Evolutionary conservation across 2,113 vertebrate species (phyloP), one percentile per base, ranked within the genome.

Genomic region (Seriola quinqueradiata): DNA sequence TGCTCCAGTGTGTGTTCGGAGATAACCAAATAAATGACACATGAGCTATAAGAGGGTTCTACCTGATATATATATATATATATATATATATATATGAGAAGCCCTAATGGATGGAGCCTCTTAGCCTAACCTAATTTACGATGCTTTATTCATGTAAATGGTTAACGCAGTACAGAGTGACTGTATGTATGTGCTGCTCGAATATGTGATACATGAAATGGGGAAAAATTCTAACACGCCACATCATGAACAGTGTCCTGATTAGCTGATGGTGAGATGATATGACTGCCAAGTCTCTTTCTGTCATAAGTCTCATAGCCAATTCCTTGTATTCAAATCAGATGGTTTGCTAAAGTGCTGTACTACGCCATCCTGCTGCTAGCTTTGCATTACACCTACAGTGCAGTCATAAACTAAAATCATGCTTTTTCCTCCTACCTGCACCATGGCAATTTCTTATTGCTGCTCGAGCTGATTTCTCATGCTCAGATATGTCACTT

Each of bases 1-100:
- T 79, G 80, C 77, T 88, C 81, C 52, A 78, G 75, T 87, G 77
- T 36, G 61, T 68, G 64, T 86, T 61, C 66, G 34, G 44, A 19
- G 77, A 84, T 81, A 77, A 70, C 59, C 8, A 5, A 71, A 86
- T 92, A 89, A 89, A 94, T 88, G 79, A 88, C 85, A 80, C 81
- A 88, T 74, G 28, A 87, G 82, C 52, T 61, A 67, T 38, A 68
- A 75, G 71, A 77, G 84, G 75, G 65, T 48, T 14, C 60, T 50
- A 40, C 63, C 46, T 14, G 34, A 48, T 10, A 38, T 23, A 58
- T 57, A 34, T 57, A 66, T 44, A 36, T 19, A 63, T 55, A 52
- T 54, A 64, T 42, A 32, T 28, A 28, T 28, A 28, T 28, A 28
- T 28, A 28, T 28, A 28, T n/a, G n/a, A n/a, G 70, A 55, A 59